phyloP scores from a whole-genome alignment of 2,888 invertebrate species.

The Lottia scabra region DNA sequence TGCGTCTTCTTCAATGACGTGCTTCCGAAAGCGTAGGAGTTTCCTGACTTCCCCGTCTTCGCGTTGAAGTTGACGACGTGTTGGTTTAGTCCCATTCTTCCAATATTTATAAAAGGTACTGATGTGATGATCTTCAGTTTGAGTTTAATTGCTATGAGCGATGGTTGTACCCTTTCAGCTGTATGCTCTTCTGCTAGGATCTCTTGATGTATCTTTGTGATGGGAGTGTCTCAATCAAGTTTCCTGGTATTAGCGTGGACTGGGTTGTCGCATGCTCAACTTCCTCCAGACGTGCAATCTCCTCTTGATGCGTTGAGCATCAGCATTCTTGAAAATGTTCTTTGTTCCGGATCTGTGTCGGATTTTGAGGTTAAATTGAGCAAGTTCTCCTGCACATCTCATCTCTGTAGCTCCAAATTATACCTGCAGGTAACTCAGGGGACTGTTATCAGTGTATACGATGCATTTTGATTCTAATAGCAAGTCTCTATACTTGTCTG shows the following conservation, averaged over 20 bases:
- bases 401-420: constrained; percentile 39
- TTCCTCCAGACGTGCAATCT: background rate
- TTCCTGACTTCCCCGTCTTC: background rate
- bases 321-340: constrained; percentile 33
- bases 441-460: constrained; percentile 28
- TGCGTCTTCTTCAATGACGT: background rate
- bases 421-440: constrained; percentile 25
- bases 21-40: background rate
- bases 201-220: background rate
- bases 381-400: constrained; percentile 33
- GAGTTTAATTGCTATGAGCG: background rate
- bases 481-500: constrained; percentile 28
- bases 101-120: background rate
- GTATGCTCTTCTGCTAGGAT: background rate
- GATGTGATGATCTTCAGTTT: background rate
- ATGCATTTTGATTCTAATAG: constrained; percentile 22
- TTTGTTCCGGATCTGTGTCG: constrained; percentile 29
- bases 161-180: background rate
- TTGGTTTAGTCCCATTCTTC: background rate
- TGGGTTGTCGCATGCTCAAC: background rate
- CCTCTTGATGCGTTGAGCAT: constrained; percentile 16
- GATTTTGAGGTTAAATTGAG: constrained; percentile 33
- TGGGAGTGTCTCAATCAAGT: background rate
- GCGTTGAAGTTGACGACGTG: background rate
- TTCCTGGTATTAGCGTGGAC: background rate